These are phyloP conservation scores for Actinopyga echinites DNA, from an alignment of 53 echinoderm and acorn worm species.

Conservation along the genomic window DNA sequence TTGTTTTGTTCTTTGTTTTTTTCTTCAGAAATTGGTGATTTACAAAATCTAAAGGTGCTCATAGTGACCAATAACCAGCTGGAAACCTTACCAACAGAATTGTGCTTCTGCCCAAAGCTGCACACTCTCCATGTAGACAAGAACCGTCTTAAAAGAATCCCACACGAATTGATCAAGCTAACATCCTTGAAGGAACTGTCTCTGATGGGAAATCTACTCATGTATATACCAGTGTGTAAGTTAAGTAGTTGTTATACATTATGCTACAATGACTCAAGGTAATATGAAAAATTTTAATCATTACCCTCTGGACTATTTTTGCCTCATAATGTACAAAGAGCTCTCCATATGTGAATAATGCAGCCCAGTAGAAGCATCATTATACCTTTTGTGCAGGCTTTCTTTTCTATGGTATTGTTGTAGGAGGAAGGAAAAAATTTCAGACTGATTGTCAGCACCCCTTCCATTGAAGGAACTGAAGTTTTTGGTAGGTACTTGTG, in stretches of 20 bases:
- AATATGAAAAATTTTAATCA: no score
- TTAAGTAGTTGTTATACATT: neutral
- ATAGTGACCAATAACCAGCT: slow-evolving; percentile 35
- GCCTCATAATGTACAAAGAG: no score
- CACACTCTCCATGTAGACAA: slow-evolving; percentile 32
- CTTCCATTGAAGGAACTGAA: no score
- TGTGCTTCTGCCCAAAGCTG: slow-evolving; percentile 13
- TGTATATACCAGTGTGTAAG: slow-evolving; percentile 26
- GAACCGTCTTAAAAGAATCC: slow-evolving; percentile 11
- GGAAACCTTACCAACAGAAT: neutral
- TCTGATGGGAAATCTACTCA: slow-evolving; percentile 21
- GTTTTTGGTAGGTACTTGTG: no score
- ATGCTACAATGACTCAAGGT: no score
- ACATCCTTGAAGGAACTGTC: slow-evolving; percentile 8
- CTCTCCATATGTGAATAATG: no score
- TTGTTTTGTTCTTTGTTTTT: neutral
- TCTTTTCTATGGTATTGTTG: no score
- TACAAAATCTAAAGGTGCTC: slow-evolving; percentile 17
- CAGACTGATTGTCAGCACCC: no score
- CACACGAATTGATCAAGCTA: slow-evolving; percentile 29
- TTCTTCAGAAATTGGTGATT: slow-evolving; percentile 7
- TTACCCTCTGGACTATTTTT: no score
- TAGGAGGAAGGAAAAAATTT: no score
- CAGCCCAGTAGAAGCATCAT: no score
- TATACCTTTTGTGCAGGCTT: no score